A percentile compares a stretch with the other conserved stretches of the same genome.
phyloP scores from a whole-genome alignment of 1,140 invertebrate genomes.

The Rhopalosiphum maidis region DNA sequence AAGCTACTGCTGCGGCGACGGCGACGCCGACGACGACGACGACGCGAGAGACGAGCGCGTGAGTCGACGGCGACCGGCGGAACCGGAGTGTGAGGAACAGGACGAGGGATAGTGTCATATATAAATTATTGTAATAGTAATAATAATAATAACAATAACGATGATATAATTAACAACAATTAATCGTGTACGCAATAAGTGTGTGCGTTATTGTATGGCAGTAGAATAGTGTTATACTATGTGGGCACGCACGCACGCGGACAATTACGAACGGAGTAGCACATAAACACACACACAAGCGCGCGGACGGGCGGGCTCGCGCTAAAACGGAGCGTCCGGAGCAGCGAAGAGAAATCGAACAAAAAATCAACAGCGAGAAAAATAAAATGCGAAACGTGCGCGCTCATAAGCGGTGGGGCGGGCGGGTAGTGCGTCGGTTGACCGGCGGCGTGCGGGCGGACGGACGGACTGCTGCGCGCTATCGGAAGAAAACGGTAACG shows the following conservation, averaged over 20 bases:
- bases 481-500: not conserved
- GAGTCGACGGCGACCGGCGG: not conserved
- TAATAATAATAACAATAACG: not conserved
- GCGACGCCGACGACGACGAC: not conserved
- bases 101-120: not conserved
- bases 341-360: not conserved
- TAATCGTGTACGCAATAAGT: too few relatives aligned
- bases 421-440: not conserved
- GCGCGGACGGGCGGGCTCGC: not conserved
- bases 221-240: not conserved
- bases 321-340: not conserved
- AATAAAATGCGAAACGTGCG: not conserved
- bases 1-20: not conserved
- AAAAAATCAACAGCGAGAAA: not conserved
- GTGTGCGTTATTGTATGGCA: not conserved
- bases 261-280: not conserved
- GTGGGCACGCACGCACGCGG: not conserved
- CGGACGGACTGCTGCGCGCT: not conserved
- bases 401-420: not conserved
- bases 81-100: not conserved
- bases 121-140: not conserved
- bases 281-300: not conserved
- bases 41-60: not conserved
- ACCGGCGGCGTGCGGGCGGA: not conserved
- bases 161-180: not conserved